These are phyloP conservation scores for Cataglyphis rosenhaueri DNA, from an alignment of 2,888 invertebrate species.

Conservation along the genomic window DNA sequence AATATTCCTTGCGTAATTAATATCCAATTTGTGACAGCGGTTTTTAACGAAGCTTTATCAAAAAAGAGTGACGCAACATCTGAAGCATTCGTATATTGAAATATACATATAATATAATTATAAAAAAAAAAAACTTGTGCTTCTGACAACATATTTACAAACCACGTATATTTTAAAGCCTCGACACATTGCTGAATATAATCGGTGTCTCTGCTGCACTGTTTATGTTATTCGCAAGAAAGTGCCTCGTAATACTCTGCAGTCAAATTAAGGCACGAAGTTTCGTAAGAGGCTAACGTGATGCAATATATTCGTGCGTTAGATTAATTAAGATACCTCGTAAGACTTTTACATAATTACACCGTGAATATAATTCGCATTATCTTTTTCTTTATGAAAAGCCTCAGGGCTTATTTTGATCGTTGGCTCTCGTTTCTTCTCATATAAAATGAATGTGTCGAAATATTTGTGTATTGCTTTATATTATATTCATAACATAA, in stretches of 20 bases:
- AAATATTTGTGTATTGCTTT: background rate
- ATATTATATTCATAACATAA: background rate
- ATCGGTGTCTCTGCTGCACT: background rate
- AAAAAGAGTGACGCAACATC: background rate
- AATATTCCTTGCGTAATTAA: constrained; percentile 13
- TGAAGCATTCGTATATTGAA: background rate
- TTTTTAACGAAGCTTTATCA: background rate
- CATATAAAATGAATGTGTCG: background rate
- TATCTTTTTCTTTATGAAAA: background rate
- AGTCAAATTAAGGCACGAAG: constrained; percentile 46
- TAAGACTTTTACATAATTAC: constrained; percentile 39
- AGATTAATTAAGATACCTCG: constrained; percentile 41
- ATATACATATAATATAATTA: constrained; percentile 28
- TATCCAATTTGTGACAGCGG: background rate
- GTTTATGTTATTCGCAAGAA: constrained; percentile 33
- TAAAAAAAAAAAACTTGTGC: constrained; percentile 13
- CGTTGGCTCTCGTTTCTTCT: background rate
- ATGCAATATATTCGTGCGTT: constrained; percentile 41
- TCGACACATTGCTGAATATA: constrained; percentile 20
- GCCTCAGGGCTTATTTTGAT: background rate
- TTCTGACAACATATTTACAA: constrained; percentile 36
- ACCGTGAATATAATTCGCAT: background rate
- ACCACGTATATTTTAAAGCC: constrained; percentile 19
- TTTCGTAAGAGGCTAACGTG: constrained; percentile 37
- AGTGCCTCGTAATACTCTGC: constrained; percentile 35